Evolutionary conservation across 64 coral and sea anemone species (phyloP).

Genomic region (Acropora tenuis): DNA sequence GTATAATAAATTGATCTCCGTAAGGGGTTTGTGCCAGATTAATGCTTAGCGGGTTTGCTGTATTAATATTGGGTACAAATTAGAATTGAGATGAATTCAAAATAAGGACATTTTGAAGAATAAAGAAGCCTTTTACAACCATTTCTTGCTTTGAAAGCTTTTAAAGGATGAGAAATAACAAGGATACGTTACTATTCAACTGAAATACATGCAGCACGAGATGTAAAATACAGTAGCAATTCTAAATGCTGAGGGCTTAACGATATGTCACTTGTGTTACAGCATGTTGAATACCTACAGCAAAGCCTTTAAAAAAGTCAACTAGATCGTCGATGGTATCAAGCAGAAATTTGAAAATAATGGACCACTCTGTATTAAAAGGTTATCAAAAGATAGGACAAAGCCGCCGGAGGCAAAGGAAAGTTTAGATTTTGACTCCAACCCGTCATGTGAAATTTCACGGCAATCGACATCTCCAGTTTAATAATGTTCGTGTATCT

Average conservation of each 20-base stretch:
- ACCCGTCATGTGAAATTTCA: background rate
- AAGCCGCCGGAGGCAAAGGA: background rate
- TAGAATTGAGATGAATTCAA: too few relatives aligned
- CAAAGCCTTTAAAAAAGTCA: background rate
- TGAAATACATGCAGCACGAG: too few relatives aligned
- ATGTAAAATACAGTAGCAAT: too few relatives aligned
- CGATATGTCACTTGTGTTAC: conserved; percentile 5
- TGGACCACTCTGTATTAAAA: background rate
- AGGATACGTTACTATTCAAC: too few relatives aligned
- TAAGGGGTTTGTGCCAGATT: too few relatives aligned
- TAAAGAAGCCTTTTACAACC: too few relatives aligned
- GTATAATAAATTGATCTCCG: too few relatives aligned
- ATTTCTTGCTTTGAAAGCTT: too few relatives aligned
- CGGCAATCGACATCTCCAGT: background rate
- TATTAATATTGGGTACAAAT: too few relatives aligned
- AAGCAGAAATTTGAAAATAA: conserved; percentile 14
- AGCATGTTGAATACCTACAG: conserved; percentile 4
- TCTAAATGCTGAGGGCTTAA: background rate
- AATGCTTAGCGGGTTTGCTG: too few relatives aligned
- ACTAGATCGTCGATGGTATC: conserved; percentile 8
- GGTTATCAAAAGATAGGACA: background rate
- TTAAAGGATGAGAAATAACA: too few relatives aligned
- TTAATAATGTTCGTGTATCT: background rate
- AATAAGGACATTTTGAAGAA: too few relatives aligned
- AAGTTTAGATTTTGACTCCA: background rate